These are phyloP conservation scores for Sminthurinus aureus DNA, from an alignment of 2,888 invertebrate species.

Conservation along the genomic window DNA sequence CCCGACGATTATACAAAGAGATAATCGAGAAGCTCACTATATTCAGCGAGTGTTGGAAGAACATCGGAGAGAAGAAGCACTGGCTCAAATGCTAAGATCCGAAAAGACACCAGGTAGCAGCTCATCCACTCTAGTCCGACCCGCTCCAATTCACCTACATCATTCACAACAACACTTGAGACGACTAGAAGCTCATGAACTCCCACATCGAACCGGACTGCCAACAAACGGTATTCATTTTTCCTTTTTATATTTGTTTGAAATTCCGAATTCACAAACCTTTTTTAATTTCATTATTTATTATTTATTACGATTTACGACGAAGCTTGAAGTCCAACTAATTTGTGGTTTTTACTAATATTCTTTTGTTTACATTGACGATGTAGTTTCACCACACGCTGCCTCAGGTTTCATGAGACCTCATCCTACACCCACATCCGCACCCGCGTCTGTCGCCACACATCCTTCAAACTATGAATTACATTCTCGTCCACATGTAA, in stretches of 20 bases:
- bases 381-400: slow-evolving; percentile 23
- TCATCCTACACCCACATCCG: slow-evolving; percentile 29
- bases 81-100: background rate
- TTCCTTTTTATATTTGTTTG: background rate
- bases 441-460: background rate
- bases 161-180: slow-evolving; percentile 19
- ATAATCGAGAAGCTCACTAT: background rate
- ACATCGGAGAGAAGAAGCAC: background rate
- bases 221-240: slow-evolving; percentile 21
- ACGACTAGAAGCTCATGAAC: background rate
- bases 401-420: slow-evolving; percentile 20
- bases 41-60: background rate
- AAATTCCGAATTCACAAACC: too few species aligned
- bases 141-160: slow-evolving; percentile 19
- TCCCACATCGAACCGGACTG: slow-evolving; percentile 6
- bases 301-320: background rate
- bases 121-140: slow-evolving; percentile 9
- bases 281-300: too few species aligned
- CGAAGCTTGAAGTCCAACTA: background rate
- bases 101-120: background rate
- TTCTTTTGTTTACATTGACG: background rate
- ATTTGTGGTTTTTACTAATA: background rate
- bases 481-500: slow-evolving; percentile 15
- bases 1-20: too few species aligned
- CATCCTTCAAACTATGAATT: background rate